Conservation (phyloP, 1,140 invertebrate species). For the Nilaparvata lugens region DNA sequence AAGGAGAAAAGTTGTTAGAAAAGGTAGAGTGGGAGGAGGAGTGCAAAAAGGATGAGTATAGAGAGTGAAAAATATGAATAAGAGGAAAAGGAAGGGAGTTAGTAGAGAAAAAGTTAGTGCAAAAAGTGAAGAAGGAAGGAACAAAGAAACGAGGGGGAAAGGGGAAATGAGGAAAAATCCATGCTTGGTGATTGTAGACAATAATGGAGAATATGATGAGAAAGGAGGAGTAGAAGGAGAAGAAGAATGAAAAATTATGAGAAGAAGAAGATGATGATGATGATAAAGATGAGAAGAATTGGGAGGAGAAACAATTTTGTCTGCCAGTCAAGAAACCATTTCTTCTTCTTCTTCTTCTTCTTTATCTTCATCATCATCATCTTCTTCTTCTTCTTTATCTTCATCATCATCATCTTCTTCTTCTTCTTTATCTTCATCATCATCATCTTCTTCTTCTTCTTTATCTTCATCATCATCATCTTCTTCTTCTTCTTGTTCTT, state of each 20-base stretch:
- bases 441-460: too few relatives aligned
- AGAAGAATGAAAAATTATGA: background rate
- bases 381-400: too few relatives aligned
- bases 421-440: too few relatives aligned
- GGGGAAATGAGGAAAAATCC: background rate
- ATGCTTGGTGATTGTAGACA: too few relatives aligned
- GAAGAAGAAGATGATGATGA: background rate
- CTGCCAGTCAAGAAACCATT: too few relatives aligned
- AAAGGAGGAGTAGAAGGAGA: conserved; percentile 1
- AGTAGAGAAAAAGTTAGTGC: background rate
- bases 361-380: too few relatives aligned
- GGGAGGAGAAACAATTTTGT: background rate
- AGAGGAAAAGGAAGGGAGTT: background rate
- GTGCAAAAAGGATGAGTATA: background rate
- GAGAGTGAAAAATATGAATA: background rate
- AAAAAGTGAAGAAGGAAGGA: background rate
- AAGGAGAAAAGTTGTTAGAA: background rate
- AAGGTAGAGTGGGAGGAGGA: background rate
- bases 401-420: too few relatives aligned
- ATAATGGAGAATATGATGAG: background rate
- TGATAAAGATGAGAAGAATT: background rate
- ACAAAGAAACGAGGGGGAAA: background rate
- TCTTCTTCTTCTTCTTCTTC: too few relatives aligned
- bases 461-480: too few relatives aligned
- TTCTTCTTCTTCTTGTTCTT: too few relatives aligned